A percentile compares a stretch with the other conserved stretches of the same genome.
These are phyloP conservation scores for Clavelina lepadiformis DNA, from an alignment of 23 tunicate genomes.

Conservation along the genomic window DNA sequence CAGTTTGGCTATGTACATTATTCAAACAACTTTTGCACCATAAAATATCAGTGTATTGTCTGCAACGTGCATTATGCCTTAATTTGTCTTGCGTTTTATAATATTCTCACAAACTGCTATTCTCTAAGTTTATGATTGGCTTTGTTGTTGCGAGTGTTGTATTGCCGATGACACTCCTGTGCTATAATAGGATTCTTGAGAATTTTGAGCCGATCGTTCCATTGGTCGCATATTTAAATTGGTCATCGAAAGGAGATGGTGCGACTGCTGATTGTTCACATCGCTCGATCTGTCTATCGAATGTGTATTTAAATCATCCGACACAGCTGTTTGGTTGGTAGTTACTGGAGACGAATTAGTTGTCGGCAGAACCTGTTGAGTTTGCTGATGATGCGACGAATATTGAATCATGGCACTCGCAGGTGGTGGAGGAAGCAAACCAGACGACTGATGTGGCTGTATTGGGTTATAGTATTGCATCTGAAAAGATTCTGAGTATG, in stretches of 20 bases:
- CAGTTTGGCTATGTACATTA: no score
- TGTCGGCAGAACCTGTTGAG: background rate
- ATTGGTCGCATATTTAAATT: background rate
- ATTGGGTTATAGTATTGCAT: slow-evolving; percentile 73
- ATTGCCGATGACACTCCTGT: background rate
- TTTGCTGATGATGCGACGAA: background rate
- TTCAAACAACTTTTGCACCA: no score
- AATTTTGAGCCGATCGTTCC: background rate
- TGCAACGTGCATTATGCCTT: no score
- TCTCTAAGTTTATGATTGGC: background rate
- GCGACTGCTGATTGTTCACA: background rate
- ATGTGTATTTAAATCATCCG: background rate
- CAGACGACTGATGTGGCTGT: slow-evolving; percentile 25
- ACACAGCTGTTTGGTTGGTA: background rate
- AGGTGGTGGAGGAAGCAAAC: slow-evolving; percentile 26
- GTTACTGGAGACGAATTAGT: background rate
- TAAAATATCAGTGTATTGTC: no score
- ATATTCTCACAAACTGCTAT: no score
- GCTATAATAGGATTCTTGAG: background rate
- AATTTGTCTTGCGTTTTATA: no score
- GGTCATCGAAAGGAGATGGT: background rate
- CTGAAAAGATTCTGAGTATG: slow-evolving; percentile 62
- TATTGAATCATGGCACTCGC: background rate
- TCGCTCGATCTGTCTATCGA: background rate
- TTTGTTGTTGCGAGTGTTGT: background rate